Conservation (phyloP, 2,797 vertebrate genomes). For the Lacerta bilineata region DNA sequence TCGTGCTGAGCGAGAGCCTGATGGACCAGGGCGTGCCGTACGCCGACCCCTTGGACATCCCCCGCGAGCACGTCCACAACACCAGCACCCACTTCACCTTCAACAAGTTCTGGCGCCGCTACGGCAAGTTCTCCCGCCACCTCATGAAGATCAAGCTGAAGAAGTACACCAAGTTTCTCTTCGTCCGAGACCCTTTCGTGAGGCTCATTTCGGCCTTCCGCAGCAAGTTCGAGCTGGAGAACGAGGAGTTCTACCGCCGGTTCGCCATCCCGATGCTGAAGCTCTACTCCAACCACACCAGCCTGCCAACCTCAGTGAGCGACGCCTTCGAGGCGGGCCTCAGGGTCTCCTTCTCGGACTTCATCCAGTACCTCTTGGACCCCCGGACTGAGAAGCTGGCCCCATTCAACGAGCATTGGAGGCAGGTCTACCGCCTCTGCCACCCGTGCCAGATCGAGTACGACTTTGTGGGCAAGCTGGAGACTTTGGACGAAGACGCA, state of each 20-base stretch:
- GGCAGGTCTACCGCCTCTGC: slow-evolving; percentile 93
- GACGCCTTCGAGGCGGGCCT: slow-evolving; percentile 90
- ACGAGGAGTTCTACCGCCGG: slow-evolving; percentile 92
- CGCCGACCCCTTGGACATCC: slow-evolving; percentile 90
- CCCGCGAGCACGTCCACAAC: slow-evolving; percentile 90
- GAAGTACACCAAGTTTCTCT: slow-evolving; percentile 98
- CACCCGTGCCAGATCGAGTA: slow-evolving; percentile 97
- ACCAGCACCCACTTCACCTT: slow-evolving; percentile 94
- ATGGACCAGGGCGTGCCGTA: slow-evolving; percentile 89
- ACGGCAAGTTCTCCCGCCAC: slow-evolving; percentile 92
- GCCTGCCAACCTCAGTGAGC: slow-evolving; percentile 86
- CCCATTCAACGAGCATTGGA: slow-evolving; percentile 98
- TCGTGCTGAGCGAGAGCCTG: slow-evolving; percentile 93
- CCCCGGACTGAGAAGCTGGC: slow-evolving; percentile 90
- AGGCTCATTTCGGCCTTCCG: slow-evolving; percentile 97
- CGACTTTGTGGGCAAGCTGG: slow-evolving; percentile 94
- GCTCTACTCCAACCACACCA: slow-evolving; percentile 88
- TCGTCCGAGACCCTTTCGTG: slow-evolving; percentile 95
- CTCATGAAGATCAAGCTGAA: slow-evolving; percentile 97
- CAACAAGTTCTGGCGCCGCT: slow-evolving; percentile 97
- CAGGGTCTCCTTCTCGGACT: slow-evolving; percentile 90
- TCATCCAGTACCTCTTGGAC: slow-evolving; percentile 96
- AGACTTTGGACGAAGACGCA: slow-evolving; percentile 90
- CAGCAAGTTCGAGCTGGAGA: slow-evolving; percentile 94
- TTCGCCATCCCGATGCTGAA: slow-evolving; percentile 92